Base-by-base conservation (phyloP, 2,888 invertebrate genomes). In the Aphodius granarius region DNA sequence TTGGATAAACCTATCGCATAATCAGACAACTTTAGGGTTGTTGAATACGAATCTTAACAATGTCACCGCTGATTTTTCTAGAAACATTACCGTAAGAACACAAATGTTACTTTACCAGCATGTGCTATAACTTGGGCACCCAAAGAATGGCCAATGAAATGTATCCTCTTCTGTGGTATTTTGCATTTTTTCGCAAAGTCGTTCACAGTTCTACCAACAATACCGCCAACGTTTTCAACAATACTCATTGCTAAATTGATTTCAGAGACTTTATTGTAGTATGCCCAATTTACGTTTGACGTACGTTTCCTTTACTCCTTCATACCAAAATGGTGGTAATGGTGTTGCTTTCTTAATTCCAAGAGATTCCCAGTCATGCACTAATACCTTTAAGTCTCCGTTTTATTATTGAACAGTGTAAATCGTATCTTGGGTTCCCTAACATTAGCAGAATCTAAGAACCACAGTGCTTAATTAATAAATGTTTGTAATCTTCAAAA, bases 81-180 rank as follows among this genome's bases (percentile, higher is more conserved):
- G n/a, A n/a, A n/a, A n/a, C n/a, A n/a, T n/a, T n/a, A n/a, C n/a
- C n/a, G n/a, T n/a, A n/a, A n/a, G n/a, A n/a, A n/a, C n/a, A n/a
- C n/a, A n/a, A n/a, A 13, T 43, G 13, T 43, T 43, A 20, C 18
- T 79, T 85, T 83, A 6, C 82, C 83, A 13, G 83, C 81, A 76
- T 84, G 84, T 23, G 82, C 84, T 5, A 83, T 83, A 19, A 85
- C 77, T 76, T 86, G 86, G 1, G 83, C 78, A 5, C 86, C 86
- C 63, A 86, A 75, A 21, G 86, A 86, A 79, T 85, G 86, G 0
- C 85, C 85, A 18, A 85, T 81, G 17, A 85, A 18, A 76, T 86
- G 85, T 2, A 83, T 63, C 17, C 81, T 79, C 20, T 80, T 23
- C 5, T 80, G 71, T 17, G 22, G 6, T 62, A 75, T 22, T 9